Conservation (phyloP, 2,888 invertebrate genomes). For the Sphaerophoria rueppellii region DNA sequence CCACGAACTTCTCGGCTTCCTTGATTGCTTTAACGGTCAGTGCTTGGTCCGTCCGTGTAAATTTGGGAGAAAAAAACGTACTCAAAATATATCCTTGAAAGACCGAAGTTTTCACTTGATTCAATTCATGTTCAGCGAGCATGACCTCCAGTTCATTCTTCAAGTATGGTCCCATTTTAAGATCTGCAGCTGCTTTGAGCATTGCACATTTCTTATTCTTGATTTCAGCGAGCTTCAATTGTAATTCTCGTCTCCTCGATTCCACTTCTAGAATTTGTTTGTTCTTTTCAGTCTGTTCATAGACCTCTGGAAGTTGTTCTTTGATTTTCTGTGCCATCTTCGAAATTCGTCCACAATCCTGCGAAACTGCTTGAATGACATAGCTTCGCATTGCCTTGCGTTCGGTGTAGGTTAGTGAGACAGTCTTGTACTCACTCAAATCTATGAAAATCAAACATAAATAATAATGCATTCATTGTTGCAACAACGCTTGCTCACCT, state of each 20-base stretch:
- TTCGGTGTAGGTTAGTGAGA: conserved; percentile 77
- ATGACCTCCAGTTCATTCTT: conserved; percentile 77
- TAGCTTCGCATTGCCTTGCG: conserved; percentile 77
- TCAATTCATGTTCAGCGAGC: conserved; percentile 76
- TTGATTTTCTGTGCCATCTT: conserved; percentile 76
- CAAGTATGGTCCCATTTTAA: conserved; percentile 79
- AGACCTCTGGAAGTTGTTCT: conserved; percentile 76
- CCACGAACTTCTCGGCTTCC: conserved; percentile 77
- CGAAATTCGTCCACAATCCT: conserved; percentile 74
- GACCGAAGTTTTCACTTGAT: conserved; percentile 78
- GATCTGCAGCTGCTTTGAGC: conserved; percentile 77
- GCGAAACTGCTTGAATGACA: conserved; percentile 75
- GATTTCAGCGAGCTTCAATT: conserved; percentile 75
- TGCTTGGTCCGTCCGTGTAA: conserved; percentile 77
- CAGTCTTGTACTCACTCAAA: conserved; percentile 54
- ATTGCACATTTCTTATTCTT: conserved; percentile 77
- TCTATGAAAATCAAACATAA: conserved; percentile 39
- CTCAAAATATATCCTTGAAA: conserved; percentile 77
- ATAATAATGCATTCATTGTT: too few relatives aligned
- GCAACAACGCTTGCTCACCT: conserved; percentile 65
- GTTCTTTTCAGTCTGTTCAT: conserved; percentile 44
- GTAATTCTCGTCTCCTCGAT: conserved; percentile 75
- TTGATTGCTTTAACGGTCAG: conserved; percentile 78
- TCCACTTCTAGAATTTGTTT: conserved; percentile 76
- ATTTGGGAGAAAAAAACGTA: conserved; percentile 74